Percentiles rank a stretch among this genome's conserved stretches.
Evolutionary conservation across 2,113 vertebrate species (phyloP).

Genomic region (Epinephelus cyanopodus): DNA sequence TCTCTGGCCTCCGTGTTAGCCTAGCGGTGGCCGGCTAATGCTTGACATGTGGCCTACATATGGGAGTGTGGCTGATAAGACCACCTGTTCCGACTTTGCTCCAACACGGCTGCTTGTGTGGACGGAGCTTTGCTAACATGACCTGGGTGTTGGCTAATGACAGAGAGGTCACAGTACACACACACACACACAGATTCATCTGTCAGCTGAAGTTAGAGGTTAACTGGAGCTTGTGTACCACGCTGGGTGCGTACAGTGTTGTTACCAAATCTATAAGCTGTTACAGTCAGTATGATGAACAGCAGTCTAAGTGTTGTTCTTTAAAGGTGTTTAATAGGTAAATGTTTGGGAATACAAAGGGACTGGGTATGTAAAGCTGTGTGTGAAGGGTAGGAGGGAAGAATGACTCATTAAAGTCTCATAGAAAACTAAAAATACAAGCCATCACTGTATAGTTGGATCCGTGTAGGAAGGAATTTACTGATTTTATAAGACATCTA

Average conservation of each 20-base stretch:
- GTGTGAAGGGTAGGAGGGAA: conserved; percentile 9
- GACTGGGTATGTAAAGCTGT: neutral
- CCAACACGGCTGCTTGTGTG: conserved; percentile 10
- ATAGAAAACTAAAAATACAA: neutral
- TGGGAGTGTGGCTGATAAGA: conserved; percentile 51
- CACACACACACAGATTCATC: conserved; percentile 17
- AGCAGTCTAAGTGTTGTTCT: neutral
- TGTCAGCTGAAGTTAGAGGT: conserved; percentile 46
- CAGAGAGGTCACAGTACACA: conserved; percentile 43
- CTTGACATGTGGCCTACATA: conserved; percentile 73
- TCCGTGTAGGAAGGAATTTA: neutral
- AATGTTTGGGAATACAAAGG: neutral
- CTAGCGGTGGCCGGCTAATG: conserved; percentile 43
- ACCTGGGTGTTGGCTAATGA: conserved; percentile 57
- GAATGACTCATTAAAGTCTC: neutral
- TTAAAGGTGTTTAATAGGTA: neutral
- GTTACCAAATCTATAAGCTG: neutral
- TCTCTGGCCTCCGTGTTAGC: conserved; percentile 15
- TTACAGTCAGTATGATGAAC: neutral
- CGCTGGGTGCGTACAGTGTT: neutral
- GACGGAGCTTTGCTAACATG: conserved; percentile 55
- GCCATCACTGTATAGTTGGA: neutral
- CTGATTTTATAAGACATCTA: neutral
- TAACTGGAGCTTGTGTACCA: conserved; percentile 27
- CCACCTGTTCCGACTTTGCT: conserved; percentile 78